Percentiles rank a stretch among this genome's conserved stretches.
phyloP scores from a whole-genome alignment of 1,140 invertebrate genomes.

The Dermatophagoides farinae region DNA sequence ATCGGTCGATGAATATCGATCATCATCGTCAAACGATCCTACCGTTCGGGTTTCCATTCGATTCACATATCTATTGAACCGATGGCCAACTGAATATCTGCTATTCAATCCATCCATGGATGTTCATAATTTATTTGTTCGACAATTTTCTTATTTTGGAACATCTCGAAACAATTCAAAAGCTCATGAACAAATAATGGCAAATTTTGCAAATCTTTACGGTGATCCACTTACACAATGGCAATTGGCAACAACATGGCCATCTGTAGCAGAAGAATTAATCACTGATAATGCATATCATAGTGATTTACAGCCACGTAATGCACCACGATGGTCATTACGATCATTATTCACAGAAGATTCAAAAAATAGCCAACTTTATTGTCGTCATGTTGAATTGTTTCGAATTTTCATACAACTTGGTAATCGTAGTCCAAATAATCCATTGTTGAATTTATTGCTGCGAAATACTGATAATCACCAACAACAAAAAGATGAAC shows the following conservation, averaged over 20 bases:
- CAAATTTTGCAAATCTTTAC: neutral
- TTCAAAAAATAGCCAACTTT: slow-evolving; percentile 7
- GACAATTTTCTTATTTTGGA: neutral
- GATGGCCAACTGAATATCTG: slow-evolving; percentile 31
- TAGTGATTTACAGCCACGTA: slow-evolving; percentile 62
- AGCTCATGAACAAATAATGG: neutral
- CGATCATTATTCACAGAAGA: slow-evolving; percentile 27
- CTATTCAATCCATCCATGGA: neutral
- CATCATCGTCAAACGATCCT: slow-evolving; percentile 19
- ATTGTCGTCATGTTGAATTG: neutral
- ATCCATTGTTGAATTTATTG: neutral
- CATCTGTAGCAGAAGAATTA: slow-evolving; percentile 55
- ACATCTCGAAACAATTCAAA: neutral
- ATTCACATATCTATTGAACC: slow-evolving; percentile 55
- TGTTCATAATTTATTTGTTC: neutral
- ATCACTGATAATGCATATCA: slow-evolving; percentile 42
- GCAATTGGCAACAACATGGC: slow-evolving; percentile 65
- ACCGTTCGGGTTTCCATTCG: slow-evolving; percentile 52
- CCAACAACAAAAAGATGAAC: neutral
- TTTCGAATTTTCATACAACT: neutral
- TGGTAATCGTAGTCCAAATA: neutral
- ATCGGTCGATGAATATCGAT: neutral
- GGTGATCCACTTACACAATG: slow-evolving; percentile 35
- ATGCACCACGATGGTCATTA: slow-evolving; percentile 52
- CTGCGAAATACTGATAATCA: neutral